Base-by-base conservation (phyloP, 2,113 vertebrate species). In the Petroica traversi region DNA sequence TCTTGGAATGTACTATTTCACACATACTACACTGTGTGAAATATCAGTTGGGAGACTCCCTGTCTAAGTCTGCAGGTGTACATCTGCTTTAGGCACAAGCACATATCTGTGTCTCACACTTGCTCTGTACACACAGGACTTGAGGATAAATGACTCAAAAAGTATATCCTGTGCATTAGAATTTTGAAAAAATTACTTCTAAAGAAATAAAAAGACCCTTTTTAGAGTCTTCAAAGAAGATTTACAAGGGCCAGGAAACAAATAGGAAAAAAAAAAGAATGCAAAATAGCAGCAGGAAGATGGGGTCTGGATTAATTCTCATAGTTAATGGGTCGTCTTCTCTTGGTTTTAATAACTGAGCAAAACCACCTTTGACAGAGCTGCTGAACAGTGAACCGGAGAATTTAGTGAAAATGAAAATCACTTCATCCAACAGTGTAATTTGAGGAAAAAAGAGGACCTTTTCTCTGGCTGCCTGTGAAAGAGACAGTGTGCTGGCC, bases 361-460 rank as follows among this genome's bases (percentile, higher is more conserved):
- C 18, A 85, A 93, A 95, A 76, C 40, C n/a, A 67, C 13, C 33
- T 89, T 22, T 41, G 55, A 58, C 51, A 49, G 43, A 91, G 54
- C 57, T 76, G 31, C 36, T 94, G 77, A 86, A 48, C 36, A 61
- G 52, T 6, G 6, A 6, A 36, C 17, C 28, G 40, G 74, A 77
- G 23, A 89, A 88, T 63, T 88, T 76, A 74, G 16, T 36, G 11
- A 58, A 68, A 86, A 59, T 28, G 14, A 5, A 95, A 94, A 6
- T 64, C 24, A 12, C 57, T 67, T 92, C 12, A 49, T 95, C 94
- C 72, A 69, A 38, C 7, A 38, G 25, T 68, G 49, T 24, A 69
- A 80, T 64, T 58, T 94, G 62, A 91, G 58, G 80, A 66, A 92
- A 67, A 85, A 96, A 95, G n/a, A n/a, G n/a, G n/a, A 85, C 15